A percentile compares a stretch with the other conserved stretches of the same genome.
These are phyloP conservation scores for Scotopteryx bipunctaria DNA, from an alignment of 2,888 invertebrate species.

Conservation along the genomic window DNA sequence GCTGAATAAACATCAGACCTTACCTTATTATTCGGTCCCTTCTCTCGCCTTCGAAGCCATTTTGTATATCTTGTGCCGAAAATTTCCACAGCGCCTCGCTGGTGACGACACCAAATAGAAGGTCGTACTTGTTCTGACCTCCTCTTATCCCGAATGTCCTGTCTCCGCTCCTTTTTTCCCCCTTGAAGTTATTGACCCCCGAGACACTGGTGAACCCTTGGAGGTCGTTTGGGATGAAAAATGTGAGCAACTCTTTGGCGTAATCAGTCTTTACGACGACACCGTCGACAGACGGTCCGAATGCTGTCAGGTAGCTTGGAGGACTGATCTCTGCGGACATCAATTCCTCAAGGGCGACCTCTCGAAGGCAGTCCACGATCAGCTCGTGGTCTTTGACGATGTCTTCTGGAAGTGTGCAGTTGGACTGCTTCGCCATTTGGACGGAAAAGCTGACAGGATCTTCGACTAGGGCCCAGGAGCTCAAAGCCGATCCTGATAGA, in stretches of 20 bases:
- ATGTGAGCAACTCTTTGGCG: conserved; percentile 90
- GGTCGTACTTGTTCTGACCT: conserved; percentile 88
- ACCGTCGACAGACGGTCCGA: conserved; percentile 97
- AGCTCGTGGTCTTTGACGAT: conserved; percentile 92
- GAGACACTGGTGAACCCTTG: conserved; percentile 85
- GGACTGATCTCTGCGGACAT: conserved; percentile 90
- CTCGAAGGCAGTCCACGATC: conserved; percentile 92
- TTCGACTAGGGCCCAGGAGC: conserved; percentile 95
- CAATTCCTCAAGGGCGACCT: conserved; percentile 88
- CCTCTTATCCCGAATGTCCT: conserved; percentile 82
- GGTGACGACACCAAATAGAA: conserved; percentile 95
- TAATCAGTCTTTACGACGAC: conserved; percentile 96
- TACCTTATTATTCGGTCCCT: conserved; percentile 91
- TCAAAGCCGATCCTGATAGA: conserved; percentile 93
- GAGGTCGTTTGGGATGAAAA: conserved; percentile 86
- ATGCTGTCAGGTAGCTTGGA: conserved; percentile 92
- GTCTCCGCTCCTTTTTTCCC: conserved; percentile 85
- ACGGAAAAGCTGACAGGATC: conserved; percentile 93
- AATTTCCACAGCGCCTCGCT: conserved; percentile 96
- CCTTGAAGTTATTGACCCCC: conserved; percentile 82
- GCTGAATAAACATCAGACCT: conserved; percentile 69
- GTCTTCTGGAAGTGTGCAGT: conserved; percentile 92
- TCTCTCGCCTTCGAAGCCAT: conserved; percentile 94
- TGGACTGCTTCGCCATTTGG: conserved; percentile 90
- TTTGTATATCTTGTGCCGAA: conserved; percentile 92